A percentile compares a stretch with the other conserved stretches of the same genome.
Evolutionary conservation across 2,888 invertebrate genomes (phyloP).

Genomic region (Coremacera marginata): DNA sequence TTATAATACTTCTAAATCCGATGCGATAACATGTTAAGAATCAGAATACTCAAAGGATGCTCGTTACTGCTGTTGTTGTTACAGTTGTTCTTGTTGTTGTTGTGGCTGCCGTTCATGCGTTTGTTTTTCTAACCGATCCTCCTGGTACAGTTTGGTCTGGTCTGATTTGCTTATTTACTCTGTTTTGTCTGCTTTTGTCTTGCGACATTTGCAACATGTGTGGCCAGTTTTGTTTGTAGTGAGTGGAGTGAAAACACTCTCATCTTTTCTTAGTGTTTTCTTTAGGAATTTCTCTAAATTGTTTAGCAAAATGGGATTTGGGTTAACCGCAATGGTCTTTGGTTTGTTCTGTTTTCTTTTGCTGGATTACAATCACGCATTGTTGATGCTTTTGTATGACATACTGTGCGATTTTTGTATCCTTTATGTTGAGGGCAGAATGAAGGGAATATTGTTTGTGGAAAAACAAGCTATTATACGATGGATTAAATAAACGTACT

Average conservation of each 20-base stretch:
- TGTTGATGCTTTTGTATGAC: conserved; percentile 37
- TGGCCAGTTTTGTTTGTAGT: conserved; percentile 45
- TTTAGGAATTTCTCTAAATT: conserved; percentile 57
- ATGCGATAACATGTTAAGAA: neutral
- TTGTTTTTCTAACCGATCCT: conserved; percentile 46
- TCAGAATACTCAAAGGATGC: neutral
- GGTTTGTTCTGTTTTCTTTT: neutral
- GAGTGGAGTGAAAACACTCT: conserved; percentile 36
- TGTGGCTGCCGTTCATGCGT: conserved; percentile 33
- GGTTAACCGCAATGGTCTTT: conserved; percentile 57
- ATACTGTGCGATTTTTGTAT: conserved; percentile 6
- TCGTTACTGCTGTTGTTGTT: neutral
- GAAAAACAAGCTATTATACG: conserved; percentile 20
- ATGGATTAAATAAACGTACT: too few relatives aligned
- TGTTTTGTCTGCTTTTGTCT: conserved; percentile 24
- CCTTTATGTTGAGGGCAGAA: neutral
- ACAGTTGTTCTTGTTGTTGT: conserved; percentile 13
- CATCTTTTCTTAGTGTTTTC: conserved; percentile 48
- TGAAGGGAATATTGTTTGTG: neutral
- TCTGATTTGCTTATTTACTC: conserved; percentile 28
- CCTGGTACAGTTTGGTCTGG: neutral
- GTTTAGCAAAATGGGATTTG: conserved; percentile 61
- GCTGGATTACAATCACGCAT: conserved; percentile 36
- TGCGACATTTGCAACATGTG: conserved; percentile 50
- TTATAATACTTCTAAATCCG: neutral